Evolutionary conservation across 2,888 invertebrate genomes (phyloP).

Genomic region (Melanostoma mellinum): DNA sequence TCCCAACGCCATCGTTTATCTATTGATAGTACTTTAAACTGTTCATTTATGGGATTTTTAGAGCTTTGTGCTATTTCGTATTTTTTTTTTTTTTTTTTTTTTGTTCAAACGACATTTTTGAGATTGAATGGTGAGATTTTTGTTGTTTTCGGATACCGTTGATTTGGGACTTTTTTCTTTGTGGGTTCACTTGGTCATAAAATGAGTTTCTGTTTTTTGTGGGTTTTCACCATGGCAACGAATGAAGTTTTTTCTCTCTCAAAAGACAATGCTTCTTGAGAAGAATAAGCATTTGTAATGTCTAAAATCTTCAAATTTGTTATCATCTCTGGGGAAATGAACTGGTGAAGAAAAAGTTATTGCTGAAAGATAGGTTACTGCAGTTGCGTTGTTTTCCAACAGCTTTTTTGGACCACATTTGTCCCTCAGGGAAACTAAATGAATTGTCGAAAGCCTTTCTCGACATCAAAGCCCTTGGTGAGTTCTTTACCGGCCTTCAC

Average conservation of each 20-base stretch:
- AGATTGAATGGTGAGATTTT: conserved; percentile 30
- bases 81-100: conserved; percentile 28
- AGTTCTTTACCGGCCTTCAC: too few species aligned
- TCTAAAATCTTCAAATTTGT: too few species aligned
- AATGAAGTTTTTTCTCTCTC: conserved; percentile 45
- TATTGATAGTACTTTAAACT: conserved; percentile 72
- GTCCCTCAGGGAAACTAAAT: too few species aligned
- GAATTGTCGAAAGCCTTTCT: too few species aligned
- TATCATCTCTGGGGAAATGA: not conserved
- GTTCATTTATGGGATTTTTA: conserved; percentile 72
- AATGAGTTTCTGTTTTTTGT: conserved; percentile 52
- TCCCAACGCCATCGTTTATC: conserved; percentile 73
- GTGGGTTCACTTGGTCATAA: conserved; percentile 61
- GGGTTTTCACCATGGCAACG: conserved; percentile 15
- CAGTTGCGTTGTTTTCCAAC: too few species aligned
- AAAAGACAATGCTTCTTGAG: conserved; percentile 47
- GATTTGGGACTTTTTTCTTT: conserved; percentile 13
- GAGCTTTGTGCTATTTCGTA: conserved; percentile 65
- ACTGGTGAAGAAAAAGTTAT: conserved; percentile 10
- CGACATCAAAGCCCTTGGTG: too few species aligned
- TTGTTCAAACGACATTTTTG: conserved; percentile 21
- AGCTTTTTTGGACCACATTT: too few species aligned
- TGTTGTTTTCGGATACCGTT: conserved; percentile 63
- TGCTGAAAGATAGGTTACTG: too few species aligned
- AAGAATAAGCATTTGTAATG: conserved; percentile 29